These are phyloP conservation scores for Hecatera dysodea DNA, from an alignment of 2,888 invertebrate genomes.

Conservation along the genomic window DNA sequence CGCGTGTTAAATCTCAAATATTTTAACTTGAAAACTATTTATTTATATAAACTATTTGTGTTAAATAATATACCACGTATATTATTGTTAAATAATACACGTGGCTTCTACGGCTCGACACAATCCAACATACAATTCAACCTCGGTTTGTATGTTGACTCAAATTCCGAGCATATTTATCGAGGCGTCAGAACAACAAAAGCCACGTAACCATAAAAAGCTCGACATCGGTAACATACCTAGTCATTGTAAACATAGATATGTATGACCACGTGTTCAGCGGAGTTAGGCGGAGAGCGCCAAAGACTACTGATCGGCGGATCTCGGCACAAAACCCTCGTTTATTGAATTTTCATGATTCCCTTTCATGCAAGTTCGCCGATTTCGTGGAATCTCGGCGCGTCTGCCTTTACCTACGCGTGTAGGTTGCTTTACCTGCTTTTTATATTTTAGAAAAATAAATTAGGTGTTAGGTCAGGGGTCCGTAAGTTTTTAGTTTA, in stretches of 20 bases:
- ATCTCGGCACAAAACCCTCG: constrained; percentile 63
- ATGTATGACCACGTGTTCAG: constrained; percentile 35
- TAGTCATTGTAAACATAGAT: constrained; percentile 10
- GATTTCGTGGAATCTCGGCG: constrained; percentile 53
- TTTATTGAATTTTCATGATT: constrained; percentile 64
- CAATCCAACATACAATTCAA: not conserved
- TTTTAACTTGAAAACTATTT: no score
- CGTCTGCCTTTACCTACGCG: constrained; percentile 8
- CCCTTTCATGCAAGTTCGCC: constrained; percentile 57
- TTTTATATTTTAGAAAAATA: constrained; percentile 36
- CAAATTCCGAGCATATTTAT: not conserved
- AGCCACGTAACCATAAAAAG: constrained; percentile 14
- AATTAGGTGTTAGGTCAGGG: constrained; percentile 9
- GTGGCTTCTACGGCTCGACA: not conserved
- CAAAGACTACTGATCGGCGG: constrained; percentile 62
- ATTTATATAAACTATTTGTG: no score
- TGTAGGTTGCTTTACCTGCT: constrained; percentile 2
- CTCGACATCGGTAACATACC: constrained; percentile 4
- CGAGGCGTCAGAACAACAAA: constrained; percentile 2
- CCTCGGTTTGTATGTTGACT: not conserved
- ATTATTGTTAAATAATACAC: no score
- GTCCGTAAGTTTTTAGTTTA: constrained; percentile 11
- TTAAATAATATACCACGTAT: no score
- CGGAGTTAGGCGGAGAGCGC: constrained; percentile 27
- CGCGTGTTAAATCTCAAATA: no score